A percentile compares a stretch with the other conserved stretches of the same genome.
phyloP scores from a whole-genome alignment of 2,888 invertebrate species.

The Pemphredon lugubris region DNA sequence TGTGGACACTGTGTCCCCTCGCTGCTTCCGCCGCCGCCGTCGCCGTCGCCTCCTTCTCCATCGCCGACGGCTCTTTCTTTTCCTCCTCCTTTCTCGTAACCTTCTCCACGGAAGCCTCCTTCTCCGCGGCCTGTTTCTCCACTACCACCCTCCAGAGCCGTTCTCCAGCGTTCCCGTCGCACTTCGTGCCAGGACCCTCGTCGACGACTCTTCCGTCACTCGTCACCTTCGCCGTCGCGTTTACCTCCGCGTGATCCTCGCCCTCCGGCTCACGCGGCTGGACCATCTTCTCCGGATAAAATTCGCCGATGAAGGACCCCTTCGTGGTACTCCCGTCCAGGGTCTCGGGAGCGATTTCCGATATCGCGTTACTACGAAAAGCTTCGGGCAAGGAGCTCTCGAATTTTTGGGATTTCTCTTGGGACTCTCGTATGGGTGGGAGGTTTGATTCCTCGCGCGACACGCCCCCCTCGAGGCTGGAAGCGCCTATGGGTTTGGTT shows the following conservation, averaged over 20 bases:
- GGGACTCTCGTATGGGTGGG: background rate
- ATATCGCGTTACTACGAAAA: background rate
- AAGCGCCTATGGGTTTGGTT: constrained; percentile 73
- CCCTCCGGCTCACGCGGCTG: constrained; percentile 11
- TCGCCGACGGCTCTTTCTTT: constrained; percentile 43
- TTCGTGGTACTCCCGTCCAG: constrained; percentile 13
- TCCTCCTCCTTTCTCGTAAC: constrained; percentile 39
- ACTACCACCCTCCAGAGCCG: constrained; percentile 67
- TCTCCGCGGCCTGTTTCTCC: constrained; percentile 58
- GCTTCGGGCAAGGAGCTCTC: constrained; percentile 8
- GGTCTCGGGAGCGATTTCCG: background rate
- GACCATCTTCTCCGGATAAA: constrained; percentile 62
- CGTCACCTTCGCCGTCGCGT: background rate
- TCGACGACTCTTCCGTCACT: background rate
- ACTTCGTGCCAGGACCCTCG: constrained; percentile 29
- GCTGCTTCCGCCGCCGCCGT: constrained; percentile 58
- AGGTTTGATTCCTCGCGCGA: constrained; percentile 21
- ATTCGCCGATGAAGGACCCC: constrained; percentile 66
- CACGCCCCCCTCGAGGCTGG: constrained; percentile 53
- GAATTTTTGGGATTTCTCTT: constrained; percentile 4
- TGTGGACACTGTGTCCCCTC: constrained; percentile 66
- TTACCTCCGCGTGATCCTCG: background rate
- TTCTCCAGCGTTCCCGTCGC: constrained; percentile 51
- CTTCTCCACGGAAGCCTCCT: constrained; percentile 53
- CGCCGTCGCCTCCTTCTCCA: constrained; percentile 44